Conservation (phyloP, 2,797 vertebrate species). For the Crenichthys baileyi region DNA sequence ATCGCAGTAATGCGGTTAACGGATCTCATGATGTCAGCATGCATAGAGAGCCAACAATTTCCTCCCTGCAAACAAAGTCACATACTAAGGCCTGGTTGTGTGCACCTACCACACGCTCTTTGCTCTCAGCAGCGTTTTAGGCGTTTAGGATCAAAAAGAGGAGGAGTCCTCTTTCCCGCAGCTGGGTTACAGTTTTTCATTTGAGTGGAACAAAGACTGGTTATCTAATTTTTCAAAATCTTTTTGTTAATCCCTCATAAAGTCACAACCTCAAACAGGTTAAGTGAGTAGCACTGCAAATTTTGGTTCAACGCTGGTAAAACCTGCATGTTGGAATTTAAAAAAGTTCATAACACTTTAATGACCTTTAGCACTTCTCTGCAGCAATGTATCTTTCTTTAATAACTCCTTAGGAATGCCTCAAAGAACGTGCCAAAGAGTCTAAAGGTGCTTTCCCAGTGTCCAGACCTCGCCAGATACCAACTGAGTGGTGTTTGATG, state of each 20-base stretch:
- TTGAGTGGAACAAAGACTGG: not conserved
- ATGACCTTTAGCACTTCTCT: not conserved
- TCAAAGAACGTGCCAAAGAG: not conserved
- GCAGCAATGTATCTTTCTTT: too few species aligned
- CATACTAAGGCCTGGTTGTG: not conserved
- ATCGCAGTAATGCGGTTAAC: constrained; percentile 58
- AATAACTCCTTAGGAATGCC: not conserved
- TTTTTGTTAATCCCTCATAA: not conserved
- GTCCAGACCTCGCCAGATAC: not conserved
- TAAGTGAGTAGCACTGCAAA: too few species aligned
- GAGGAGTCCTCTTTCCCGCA: not conserved
- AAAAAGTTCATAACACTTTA: not conserved
- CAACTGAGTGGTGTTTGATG: not conserved
- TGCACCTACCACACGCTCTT: constrained; percentile 8
- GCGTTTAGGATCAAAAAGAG: not conserved
- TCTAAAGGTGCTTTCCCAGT: not conserved
- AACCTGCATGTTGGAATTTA: not conserved
- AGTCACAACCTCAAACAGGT: too few species aligned
- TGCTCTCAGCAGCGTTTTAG: constrained; percentile 8
- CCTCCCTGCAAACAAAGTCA: constrained; percentile 19
- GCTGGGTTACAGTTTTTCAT: not conserved
- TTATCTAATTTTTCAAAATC: not conserved
- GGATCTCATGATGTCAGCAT: constrained; percentile 57
- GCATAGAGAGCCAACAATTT: constrained; percentile 29
- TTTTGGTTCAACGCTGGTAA: not conserved